Evolutionary conservation across 2,888 invertebrate genomes (phyloP).

Genomic region (Gonocerus acuteangulatus): DNA sequence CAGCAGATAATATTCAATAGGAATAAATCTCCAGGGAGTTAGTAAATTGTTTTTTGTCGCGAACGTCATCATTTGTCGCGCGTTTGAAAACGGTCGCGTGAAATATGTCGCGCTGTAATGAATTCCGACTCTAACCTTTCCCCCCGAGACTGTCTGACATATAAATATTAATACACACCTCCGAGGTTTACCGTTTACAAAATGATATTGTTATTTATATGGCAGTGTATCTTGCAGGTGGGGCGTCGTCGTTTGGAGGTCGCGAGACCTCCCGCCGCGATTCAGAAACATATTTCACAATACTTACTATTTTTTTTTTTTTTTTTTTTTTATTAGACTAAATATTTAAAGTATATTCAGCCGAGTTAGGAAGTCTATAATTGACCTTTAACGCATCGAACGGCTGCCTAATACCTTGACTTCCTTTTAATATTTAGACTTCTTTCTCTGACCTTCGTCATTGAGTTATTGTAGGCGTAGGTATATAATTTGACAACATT

Average conservation of each 20-base stretch:
- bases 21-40: conserved; percentile 8
- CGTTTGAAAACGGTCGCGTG: background rate
- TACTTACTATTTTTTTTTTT: background rate
- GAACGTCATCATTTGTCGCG: background rate
- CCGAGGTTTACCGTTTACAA: conserved; percentile 17
- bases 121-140: conserved; percentile 17
- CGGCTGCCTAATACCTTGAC: no score
- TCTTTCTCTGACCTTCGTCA: no score
- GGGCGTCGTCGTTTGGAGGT: conserved; percentile 5
- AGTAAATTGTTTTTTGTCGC: conserved; percentile 16
- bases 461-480: no score
- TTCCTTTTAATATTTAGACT: no score
- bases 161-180: conserved; percentile 20
- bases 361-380: no score
- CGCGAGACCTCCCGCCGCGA: conserved; percentile 10
- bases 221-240: conserved; percentile 6
- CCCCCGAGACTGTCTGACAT: background rate
- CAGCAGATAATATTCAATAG: conserved; percentile 3
- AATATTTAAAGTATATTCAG: background rate
- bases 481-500: no score
- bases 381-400: no score
- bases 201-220: conserved; percentile 20
- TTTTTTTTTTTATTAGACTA: background rate
- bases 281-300: background rate
- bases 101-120: conserved; percentile 9